These are phyloP conservation scores for Gallinago nigripennis DNA, from an alignment of 2,797 vertebrate species.

Conservation along the genomic window DNA sequence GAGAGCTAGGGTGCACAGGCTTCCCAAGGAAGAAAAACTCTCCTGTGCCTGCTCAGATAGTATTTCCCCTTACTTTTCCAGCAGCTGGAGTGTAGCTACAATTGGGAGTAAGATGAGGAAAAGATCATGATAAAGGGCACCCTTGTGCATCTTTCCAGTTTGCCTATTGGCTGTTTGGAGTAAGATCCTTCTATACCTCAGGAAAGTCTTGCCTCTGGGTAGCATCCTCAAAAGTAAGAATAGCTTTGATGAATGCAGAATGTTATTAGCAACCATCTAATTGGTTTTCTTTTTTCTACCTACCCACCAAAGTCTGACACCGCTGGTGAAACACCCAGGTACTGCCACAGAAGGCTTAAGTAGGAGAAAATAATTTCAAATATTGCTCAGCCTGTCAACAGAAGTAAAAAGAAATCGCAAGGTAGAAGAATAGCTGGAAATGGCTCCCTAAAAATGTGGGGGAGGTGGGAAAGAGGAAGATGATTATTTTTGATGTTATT, in stretches of 20 bases:
- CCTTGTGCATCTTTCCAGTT: neutral
- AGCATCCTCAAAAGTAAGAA: neutral
- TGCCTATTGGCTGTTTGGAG: neutral
- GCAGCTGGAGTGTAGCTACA: neutral
- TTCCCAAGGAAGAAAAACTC: neutral
- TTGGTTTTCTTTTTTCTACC: neutral
- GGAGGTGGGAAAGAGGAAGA: neutral
- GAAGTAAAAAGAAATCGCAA: neutral
- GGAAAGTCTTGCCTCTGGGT: neutral
- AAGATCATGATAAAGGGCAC: neutral
- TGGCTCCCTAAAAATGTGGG: neutral
- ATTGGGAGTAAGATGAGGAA: neutral
- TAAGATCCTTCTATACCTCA: neutral
- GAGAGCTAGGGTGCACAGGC: neutral
- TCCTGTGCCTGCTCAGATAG: neutral
- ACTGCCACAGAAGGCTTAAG: neutral
- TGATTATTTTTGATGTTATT: neutral
- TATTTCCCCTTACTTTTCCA: neutral
- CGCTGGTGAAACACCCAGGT: neutral
- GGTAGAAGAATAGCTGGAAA: neutral
- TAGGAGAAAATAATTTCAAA: neutral
- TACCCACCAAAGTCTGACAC: neutral
- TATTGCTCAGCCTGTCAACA: neutral
- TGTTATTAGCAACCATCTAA: neutral
- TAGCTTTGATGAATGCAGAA: neutral